Conservation (phyloP, 2,888 invertebrate genomes). For the Drosophila colorata region DNA sequence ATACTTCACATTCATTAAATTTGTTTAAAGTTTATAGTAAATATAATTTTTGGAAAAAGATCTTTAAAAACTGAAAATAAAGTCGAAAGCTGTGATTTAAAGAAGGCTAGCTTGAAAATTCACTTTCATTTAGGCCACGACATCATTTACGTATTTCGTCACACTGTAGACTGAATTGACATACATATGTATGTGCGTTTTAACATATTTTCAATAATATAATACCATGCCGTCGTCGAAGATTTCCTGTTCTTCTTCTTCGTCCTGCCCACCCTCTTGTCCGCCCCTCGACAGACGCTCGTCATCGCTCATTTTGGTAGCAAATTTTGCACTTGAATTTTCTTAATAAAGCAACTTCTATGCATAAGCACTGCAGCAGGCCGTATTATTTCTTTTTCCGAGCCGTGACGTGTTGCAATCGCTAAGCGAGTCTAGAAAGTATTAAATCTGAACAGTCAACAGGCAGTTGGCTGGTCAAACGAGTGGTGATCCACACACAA, state of each 20-base stretch:
- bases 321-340: slow-evolving; percentile 8
- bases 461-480: slow-evolving; percentile 69
- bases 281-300: slow-evolving; percentile 29
- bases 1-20: too few relatives aligned
- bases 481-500: slow-evolving; percentile 50
- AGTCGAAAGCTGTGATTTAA: too few relatives aligned
- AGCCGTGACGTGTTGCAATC: slow-evolving; percentile 71
- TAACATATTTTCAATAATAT: slow-evolving; percentile 19
- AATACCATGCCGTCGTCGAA: slow-evolving; percentile 71
- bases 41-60: background rate
- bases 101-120: background rate
- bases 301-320: slow-evolving; percentile 50
- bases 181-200: slow-evolving; percentile 21
- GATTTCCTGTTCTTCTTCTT: slow-evolving; percentile 71
- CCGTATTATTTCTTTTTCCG: slow-evolving; percentile 29
- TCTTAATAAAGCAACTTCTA: slow-evolving; percentile 2
- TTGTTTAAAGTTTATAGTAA: too few relatives aligned
- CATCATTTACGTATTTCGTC: slow-evolving; percentile 63
- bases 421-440: slow-evolving; percentile 74
- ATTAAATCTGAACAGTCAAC: slow-evolving; percentile 60
- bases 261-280: slow-evolving; percentile 30
- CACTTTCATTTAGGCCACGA: slow-evolving; percentile 67
- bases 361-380: slow-evolving; percentile 6
- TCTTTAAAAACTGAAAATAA: background rate
- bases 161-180: slow-evolving; percentile 36